Evolutionary conservation across 2,797 vertebrate genomes (phyloP).

Genomic region (Macrochelys suwanniensis): DNA sequence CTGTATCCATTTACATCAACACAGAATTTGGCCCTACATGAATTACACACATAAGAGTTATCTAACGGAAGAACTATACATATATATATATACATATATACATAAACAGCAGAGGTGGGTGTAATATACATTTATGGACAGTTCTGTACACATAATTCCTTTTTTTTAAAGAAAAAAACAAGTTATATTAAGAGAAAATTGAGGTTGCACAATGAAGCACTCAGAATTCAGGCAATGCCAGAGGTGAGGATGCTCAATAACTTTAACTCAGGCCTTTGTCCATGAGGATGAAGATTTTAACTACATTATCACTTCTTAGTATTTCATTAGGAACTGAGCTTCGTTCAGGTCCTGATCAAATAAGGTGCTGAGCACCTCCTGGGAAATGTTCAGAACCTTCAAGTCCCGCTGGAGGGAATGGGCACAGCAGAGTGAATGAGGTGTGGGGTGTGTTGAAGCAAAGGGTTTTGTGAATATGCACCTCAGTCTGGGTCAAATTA

Average conservation of each 20-base stretch:
- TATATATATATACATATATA: no score
- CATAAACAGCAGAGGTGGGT: no score
- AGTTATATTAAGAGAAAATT: neutral
- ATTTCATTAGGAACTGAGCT: slow-evolving; percentile 12
- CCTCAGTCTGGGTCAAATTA: slow-evolving; percentile 1
- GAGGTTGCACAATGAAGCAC: neutral
- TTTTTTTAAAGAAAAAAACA: neutral
- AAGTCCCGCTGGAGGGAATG: neutral
- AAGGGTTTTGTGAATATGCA: neutral
- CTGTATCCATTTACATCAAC: neutral
- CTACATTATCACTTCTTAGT: slow-evolving; percentile 18
- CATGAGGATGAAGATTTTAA: slow-evolving; percentile 13
- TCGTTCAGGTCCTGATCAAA: neutral
- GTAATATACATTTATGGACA: no score
- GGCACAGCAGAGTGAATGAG: slow-evolving; percentile 12
- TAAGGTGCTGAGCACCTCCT: slow-evolving; percentile 3
- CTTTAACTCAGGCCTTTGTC: slow-evolving; percentile 7
- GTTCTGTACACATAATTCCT: neutral
- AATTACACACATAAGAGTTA: neutral
- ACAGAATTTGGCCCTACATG: neutral
- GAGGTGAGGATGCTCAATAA: neutral
- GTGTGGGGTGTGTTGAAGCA: neutral
- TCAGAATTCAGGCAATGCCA: neutral
- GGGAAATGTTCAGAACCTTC: neutral
- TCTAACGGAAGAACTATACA: neutral